Conservation (phyloP, 2,888 invertebrate species). For the Copidosoma aretas region DNA sequence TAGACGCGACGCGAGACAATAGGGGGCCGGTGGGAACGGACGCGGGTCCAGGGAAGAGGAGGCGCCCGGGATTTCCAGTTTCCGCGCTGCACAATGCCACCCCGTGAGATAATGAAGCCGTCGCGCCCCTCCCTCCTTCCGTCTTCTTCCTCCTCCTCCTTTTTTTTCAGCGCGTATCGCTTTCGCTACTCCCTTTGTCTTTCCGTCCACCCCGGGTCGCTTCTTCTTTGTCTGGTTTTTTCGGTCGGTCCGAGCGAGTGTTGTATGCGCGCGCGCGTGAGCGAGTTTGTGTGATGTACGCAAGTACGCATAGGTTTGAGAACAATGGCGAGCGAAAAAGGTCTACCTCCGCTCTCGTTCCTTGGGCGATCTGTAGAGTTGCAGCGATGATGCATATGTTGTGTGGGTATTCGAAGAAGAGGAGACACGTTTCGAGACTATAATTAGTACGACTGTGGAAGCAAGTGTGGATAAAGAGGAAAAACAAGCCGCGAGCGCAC, state of each 20-base stretch:
- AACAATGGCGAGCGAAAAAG: no score
- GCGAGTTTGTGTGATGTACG: no score
- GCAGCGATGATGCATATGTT: no score
- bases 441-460: no score
- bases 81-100: constrained; percentile 34
- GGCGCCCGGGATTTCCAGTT: constrained; percentile 41
- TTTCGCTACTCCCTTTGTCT: not conserved
- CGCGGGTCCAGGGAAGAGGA: not conserved
- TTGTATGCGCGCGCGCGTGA: no score
- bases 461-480: not conserved
- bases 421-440: no score
- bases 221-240: not conserved
- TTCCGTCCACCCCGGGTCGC: not conserved
- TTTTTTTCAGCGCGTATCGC: not conserved
- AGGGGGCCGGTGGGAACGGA: constrained; percentile 29
- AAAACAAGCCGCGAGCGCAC: not conserved
- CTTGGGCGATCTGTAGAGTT: no score
- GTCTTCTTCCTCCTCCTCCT: not conserved
- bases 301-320: no score
- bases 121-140: not conserved
- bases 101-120: constrained; percentile 33
- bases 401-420: no score
- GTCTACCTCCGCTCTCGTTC: no score
- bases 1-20: constrained; percentile 18
- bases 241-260: not conserved